Conservation (phyloP, 2,113 vertebrate species). For the Melanerpes formicivorus region DNA sequence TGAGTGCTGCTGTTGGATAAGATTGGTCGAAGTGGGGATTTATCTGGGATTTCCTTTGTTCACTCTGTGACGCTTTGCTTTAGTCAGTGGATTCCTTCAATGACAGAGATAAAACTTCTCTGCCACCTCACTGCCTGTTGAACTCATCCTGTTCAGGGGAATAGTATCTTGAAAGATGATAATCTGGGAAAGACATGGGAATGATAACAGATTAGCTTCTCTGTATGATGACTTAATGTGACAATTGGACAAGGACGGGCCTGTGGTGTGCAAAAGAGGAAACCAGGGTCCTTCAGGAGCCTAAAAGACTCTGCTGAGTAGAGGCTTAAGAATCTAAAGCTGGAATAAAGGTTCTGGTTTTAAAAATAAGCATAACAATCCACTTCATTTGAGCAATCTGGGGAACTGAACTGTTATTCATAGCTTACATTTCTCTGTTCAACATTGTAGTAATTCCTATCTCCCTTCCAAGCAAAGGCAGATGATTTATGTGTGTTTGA, state of each 20-base stretch:
- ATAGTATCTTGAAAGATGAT: neutral
- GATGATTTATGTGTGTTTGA: constrained; percentile 3
- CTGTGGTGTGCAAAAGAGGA: neutral
- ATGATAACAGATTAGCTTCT: neutral
- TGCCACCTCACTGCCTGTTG: neutral
- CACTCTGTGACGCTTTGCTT: neutral
- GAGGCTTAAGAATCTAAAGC: neutral
- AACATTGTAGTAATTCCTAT: constrained; percentile 8
- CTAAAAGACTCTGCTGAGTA: neutral
- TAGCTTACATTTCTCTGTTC: constrained; percentile 34
- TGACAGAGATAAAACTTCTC: neutral
- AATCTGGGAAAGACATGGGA: neutral
- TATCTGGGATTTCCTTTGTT: neutral
- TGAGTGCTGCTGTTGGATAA: neutral
- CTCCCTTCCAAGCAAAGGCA: constrained; percentile 16
- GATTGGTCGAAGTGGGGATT: neutral
- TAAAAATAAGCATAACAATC: neutral
- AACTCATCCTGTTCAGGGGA: neutral
- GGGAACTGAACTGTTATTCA: constrained; percentile 29
- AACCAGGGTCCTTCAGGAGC: neutral
- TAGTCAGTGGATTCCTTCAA: neutral
- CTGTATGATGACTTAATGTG: neutral
- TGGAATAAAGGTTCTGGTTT: neutral
- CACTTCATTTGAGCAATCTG: constrained; percentile 40
- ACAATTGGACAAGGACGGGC: neutral